These are phyloP conservation scores for Sweltsa coloradensis DNA, from an alignment of 1,140 invertebrate genomes.

Conservation along the genomic window DNA sequence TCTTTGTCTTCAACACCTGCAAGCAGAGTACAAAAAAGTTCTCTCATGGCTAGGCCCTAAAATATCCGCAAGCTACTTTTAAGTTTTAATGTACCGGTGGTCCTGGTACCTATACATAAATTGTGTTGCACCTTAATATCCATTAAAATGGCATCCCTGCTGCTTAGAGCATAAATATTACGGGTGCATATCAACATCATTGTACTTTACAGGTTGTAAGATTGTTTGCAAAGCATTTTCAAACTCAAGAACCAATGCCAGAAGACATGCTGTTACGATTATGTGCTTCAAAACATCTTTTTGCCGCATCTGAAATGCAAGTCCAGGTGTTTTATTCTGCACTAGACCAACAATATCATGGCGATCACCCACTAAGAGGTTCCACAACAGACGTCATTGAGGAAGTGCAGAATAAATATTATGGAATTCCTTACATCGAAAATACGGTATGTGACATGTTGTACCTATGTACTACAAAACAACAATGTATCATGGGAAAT, in stretches of 20 bases:
- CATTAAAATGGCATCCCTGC: no score
- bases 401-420: constrained; percentile 71
- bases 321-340: constrained; percentile 82
- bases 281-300: constrained; percentile 72
- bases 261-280: constrained; percentile 61
- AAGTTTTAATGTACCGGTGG: no score
- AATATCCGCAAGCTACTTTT: no score
- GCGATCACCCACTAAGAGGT: constrained; percentile 34
- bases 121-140: no score
- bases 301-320: constrained; percentile 83
- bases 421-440: constrained; percentile 72
- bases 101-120: no score
- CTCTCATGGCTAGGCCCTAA: no score
- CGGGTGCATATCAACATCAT: no score
- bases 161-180: no score
- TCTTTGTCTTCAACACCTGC: no score
- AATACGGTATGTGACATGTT: constrained; percentile 53
- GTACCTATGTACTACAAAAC: background rate
- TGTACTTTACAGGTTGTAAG: constrained; percentile 61
- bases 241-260: constrained; percentile 75
- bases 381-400: constrained; percentile 70
- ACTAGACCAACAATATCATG: constrained; percentile 84
- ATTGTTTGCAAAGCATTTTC: constrained; percentile 82
- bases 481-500: background rate
- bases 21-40: no score